A percentile compares a stretch with the other conserved stretches of the same genome.
Evolutionary conservation across 2,797 vertebrate species (phyloP).

Genomic region (Pseudochaenichthys georgianus): DNA sequence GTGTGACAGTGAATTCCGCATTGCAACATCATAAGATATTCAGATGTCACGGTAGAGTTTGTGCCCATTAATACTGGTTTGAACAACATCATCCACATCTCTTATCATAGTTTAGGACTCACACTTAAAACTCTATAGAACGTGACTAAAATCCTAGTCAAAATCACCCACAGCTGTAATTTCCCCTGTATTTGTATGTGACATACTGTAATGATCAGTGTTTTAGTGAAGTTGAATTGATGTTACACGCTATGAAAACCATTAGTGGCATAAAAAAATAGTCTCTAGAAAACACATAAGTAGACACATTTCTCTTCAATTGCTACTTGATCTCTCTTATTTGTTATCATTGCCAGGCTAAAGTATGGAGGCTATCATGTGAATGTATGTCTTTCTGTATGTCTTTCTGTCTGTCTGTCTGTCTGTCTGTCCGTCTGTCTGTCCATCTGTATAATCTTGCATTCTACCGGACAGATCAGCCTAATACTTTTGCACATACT

Average conservation of each 20-base stretch:
- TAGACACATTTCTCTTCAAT: background rate
- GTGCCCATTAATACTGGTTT: slow-evolving; percentile 2
- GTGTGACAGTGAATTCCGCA: background rate
- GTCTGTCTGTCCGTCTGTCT: no score
- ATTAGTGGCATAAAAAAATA: background rate
- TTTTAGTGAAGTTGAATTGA: slow-evolving; percentile 15
- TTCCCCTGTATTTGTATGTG: slow-evolving; percentile 5
- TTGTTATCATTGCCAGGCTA: background rate
- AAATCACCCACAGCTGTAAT: background rate
- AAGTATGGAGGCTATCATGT: no score
- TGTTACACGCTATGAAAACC: slow-evolving; percentile 4
- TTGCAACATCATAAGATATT: background rate
- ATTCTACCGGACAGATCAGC: no score
- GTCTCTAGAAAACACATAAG: background rate
- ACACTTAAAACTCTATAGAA: background rate
- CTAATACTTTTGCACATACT: no score
- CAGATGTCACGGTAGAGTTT: background rate
- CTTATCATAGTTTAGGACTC: background rate
- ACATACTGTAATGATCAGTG: slow-evolving; percentile 7
- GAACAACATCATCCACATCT: background rate
- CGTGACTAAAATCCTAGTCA: background rate
- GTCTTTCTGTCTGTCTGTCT: no score
- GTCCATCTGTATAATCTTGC: no score
- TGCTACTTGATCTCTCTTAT: background rate
- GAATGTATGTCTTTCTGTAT: no score